Conservation (phyloP, 2,797 vertebrate species). For the Streptopelia turtur region DNA sequence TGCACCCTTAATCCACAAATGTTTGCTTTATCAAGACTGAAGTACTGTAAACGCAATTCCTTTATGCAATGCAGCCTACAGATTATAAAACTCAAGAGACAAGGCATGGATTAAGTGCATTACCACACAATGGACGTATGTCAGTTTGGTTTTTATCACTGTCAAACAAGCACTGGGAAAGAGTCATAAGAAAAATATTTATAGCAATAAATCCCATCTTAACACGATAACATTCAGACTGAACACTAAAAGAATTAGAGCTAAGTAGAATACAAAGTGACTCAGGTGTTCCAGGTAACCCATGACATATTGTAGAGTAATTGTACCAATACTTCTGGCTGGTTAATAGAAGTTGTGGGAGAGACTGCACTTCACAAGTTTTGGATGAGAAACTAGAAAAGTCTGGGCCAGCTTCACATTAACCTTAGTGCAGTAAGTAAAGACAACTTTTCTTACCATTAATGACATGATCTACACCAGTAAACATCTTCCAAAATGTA, state of each 20-base stretch:
- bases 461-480: neutral
- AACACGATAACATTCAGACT: conserved; percentile 35
- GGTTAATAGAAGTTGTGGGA: neutral
- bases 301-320: neutral
- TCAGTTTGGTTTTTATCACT: conserved; percentile 37
- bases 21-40: conserved; percentile 40
- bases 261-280: neutral
- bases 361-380: neutral
- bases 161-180: conserved; percentile 18
- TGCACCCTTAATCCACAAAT: conserved; percentile 56
- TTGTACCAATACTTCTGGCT: neutral
- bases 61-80: conserved; percentile 20
- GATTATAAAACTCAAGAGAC: conserved; percentile 24
- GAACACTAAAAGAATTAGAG: neutral
- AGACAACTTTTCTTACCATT: neutral
- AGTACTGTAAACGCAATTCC: conserved; percentile 44
- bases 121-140: conserved; percentile 50
- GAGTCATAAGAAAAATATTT: conserved; percentile 63
- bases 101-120: conserved; percentile 43
- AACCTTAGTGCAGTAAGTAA: neutral
- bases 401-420: rapidly evolving
- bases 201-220: conserved; percentile 49
- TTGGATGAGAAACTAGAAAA: neutral
- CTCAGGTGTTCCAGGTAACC: conserved; percentile 28
- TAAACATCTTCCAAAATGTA: neutral